These are phyloP conservation scores for Chloebia gouldiae DNA, from an alignment of 2,113 vertebrate genomes.

Conservation along the genomic window DNA sequence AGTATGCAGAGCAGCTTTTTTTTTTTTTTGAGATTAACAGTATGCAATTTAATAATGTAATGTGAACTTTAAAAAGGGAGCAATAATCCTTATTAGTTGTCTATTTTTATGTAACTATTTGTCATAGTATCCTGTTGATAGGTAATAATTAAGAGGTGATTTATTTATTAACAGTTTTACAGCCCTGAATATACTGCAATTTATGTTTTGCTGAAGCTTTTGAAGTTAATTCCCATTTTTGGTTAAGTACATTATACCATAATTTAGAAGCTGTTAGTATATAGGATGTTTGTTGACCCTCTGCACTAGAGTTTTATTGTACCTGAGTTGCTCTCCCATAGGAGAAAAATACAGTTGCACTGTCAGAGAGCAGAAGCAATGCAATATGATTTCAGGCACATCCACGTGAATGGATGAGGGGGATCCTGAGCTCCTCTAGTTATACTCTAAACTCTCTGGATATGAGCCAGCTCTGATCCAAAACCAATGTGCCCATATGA, in stretches of 20 bases:
- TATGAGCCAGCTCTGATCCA: background rate
- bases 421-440: background rate
- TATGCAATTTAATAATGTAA: background rate
- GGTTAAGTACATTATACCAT: background rate
- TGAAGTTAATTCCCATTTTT: background rate
- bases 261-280: background rate
- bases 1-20: background rate
- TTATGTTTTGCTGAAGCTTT: background rate
- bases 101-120: slow-evolving; percentile 9
- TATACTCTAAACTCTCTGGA: background rate
- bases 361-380: background rate
- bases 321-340: background rate
- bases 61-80: background rate
- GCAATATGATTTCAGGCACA: background rate
- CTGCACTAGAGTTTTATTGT: background rate
- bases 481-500: background rate
- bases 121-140: background rate
- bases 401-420: background rate
- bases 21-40: background rate
- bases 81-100: background rate
- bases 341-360: background rate
- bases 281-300: background rate
- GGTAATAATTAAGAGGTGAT: slow-evolving; percentile 11
- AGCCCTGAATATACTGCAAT: background rate
- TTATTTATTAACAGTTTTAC: slow-evolving; percentile 7